Base-by-base conservation (phyloP, 2,113 vertebrate genomes). In the Saccopteryx bilineata region DNA sequence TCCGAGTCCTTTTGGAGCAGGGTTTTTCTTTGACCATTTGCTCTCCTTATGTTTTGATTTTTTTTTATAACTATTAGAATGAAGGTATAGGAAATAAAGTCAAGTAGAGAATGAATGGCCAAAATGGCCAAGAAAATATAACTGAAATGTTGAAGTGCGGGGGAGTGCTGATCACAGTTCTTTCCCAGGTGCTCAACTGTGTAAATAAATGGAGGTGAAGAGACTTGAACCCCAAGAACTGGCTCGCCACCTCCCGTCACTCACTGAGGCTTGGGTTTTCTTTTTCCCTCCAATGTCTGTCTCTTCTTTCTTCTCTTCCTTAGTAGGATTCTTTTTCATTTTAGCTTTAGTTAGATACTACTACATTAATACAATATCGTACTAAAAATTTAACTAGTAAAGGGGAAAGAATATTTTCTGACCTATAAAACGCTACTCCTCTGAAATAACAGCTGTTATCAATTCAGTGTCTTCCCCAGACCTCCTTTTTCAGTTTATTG, bases 11-110 rank as follows among this genome's bases (percentile, higher is more conserved):
- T 66, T 76, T 48, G 31, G 76, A 76, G n/a, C n/a, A 68, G 78
- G 9, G 1, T 39, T 94, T 82, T 65, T 82, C 69, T 61, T 33
- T 95, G n/a, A 88, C 9, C 31, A 12, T 91, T 52, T 75, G 65
- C 7, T 87, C 11, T 61, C 46, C 58, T 83, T 39, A 39, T 39
- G 3, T 74, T 94, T 87, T 93, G 83, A 63, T 69, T 63, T 68
- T 48, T 87, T 72, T 14, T 8, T 21, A 54, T 76, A 39, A 39
- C 39, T 52, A 21, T 31, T 84, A 54, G 31, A 81, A 46, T 46
- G 65, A 94, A 72, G 75, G 48, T 19, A 48, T 52, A 69, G 50
- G 65, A 90, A 63, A 68, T 54, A 52, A 87, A 93, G 46, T 69
- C 58, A 92, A 91, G 69, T 48, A 75, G 23, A 39, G 92, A 88